Conservation (phyloP, 2,113 vertebrate genomes). For the Pelvicachromis taeniatus region DNA sequence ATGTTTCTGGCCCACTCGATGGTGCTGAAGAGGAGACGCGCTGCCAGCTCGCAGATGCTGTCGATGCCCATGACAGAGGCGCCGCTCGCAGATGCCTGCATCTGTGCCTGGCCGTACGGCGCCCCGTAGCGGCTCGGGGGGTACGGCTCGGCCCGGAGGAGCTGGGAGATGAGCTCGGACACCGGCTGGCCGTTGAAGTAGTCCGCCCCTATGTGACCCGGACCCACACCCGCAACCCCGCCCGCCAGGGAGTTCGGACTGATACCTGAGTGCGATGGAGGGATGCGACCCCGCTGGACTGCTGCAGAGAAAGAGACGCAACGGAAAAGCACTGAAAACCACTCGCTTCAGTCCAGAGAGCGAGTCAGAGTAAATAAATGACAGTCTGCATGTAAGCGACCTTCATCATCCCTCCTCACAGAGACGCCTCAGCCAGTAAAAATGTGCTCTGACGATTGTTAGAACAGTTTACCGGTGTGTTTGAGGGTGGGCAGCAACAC, state of each 20-base stretch:
- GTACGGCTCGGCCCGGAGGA: constrained; percentile 92
- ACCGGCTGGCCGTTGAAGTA: constrained; percentile 88
- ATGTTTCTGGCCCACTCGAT: constrained; percentile 95
- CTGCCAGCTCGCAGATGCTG: constrained; percentile 96
- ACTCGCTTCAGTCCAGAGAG: fast-evolving
- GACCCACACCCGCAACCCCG: constrained; percentile 46
- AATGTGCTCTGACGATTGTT: neutral
- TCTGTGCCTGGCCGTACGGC: constrained; percentile 78
- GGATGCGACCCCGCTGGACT: constrained; percentile 91
- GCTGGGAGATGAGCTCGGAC: constrained; percentile 91
- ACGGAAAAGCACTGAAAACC: neutral
- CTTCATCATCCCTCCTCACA: fast-evolving
- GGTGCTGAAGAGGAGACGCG: constrained; percentile 93
- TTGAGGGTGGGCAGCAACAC: neutral
- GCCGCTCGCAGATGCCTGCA: constrained; percentile 66
- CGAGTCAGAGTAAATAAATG: neutral
- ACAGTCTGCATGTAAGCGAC: neutral
- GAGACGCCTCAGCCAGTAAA: neutral
- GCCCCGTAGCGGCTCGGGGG: constrained; percentile 82
- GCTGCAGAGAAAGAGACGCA: constrained; percentile 62
- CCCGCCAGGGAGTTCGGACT: constrained; percentile 79
- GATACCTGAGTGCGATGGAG: constrained; percentile 82
- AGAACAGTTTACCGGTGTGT: neutral
- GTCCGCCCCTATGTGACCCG: constrained; percentile 67
- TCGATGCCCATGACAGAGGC: constrained; percentile 87